Evolutionary conservation across 2,888 invertebrate genomes (phyloP).

Genomic region (Globia sparganii): DNA sequence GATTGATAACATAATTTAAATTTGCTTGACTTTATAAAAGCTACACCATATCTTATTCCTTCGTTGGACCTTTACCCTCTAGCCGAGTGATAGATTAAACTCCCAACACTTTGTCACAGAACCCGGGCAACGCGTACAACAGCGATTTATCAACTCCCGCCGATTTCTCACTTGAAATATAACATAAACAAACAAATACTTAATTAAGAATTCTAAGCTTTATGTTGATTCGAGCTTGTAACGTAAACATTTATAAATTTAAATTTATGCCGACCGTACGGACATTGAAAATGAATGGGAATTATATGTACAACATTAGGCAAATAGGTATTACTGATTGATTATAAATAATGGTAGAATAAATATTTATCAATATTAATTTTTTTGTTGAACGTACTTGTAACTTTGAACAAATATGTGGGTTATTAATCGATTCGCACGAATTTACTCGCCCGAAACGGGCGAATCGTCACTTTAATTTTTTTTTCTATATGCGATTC

Average conservation of each 20-base stretch:
- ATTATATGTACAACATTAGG: conserved; percentile 2
- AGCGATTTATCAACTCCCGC: conserved; percentile 15
- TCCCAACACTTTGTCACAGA: neutral
- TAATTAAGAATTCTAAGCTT: conserved; percentile 9
- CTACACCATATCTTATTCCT: neutral
- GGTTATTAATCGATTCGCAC: neutral
- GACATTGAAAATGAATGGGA: neutral
- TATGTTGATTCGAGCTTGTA: conserved; percentile 24
- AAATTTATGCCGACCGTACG: neutral
- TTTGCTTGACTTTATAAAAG: neutral
- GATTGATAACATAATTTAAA: neutral
- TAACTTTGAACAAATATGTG: neutral
- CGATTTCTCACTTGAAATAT: conserved; percentile 31
- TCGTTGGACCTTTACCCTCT: neutral
- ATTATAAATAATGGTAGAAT: conserved; percentile 10
- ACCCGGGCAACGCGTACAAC: neutral
- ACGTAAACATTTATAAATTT: conserved; percentile 29
- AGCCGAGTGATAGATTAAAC: conserved; percentile 19
- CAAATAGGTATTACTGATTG: conserved; percentile 13
- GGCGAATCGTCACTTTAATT: too few species aligned
- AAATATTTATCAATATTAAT: conserved; percentile 15
- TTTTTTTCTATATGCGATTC: too few species aligned
- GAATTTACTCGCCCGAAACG: too few species aligned
- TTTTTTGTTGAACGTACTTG: neutral
- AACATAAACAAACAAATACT: conserved; percentile 11